phyloP scores from a whole-genome alignment of 2,113 vertebrate species.

The Macaca fascicularis region T2T-MFA8v1.1 NC_088386.1:87457501-87458000 shows the following conservation, averaged over 20 bases:
- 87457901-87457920: background rate
- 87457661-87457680: background rate
- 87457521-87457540: background rate
- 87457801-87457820: background rate
- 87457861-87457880: background rate
- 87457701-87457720: background rate
- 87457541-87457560: background rate
- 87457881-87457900: background rate
- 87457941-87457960: background rate
- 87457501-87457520: background rate
- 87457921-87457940: background rate
- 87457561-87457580: background rate
- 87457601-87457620: conserved; percentile 37
- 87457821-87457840: conserved; percentile 26
- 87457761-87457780: background rate
- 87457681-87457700: background rate
- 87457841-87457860: conserved; percentile 28
- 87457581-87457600: background rate
- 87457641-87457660: background rate
- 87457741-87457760: background rate
- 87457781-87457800: background rate
- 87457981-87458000: background rate
- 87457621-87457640: background rate
- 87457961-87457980: background rate
- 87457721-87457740: background rate